phyloP scores from a whole-genome alignment of 2,888 invertebrate species.

The Autographa gamma region DNA sequence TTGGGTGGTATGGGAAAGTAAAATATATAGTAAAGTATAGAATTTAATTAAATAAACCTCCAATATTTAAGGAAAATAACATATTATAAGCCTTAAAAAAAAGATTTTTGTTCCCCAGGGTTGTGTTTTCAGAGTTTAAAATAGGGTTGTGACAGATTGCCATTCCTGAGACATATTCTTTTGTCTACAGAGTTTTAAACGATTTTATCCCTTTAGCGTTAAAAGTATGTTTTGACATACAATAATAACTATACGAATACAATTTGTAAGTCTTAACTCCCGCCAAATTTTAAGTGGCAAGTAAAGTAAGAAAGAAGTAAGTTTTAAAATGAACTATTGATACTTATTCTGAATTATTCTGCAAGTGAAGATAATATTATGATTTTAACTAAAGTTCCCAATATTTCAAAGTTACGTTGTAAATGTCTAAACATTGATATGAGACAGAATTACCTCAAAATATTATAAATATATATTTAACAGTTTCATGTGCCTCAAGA shows the following conservation, averaged over 20 bases:
- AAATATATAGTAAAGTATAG: not conserved
- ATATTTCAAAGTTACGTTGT: too few relatives aligned
- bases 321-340: not conserved
- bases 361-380: not conserved
- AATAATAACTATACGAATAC: slow-evolving; percentile 10
- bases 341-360: not conserved
- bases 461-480: not conserved
- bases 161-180: slow-evolving; percentile 35
- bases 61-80: not conserved
- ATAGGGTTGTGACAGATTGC: slow-evolving; percentile 63
- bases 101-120: slow-evolving; percentile 43
- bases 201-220: slow-evolving; percentile 31
- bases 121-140: slow-evolving; percentile 64
- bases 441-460: not conserved
- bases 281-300: not conserved
- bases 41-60: not conserved
- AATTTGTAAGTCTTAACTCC: not conserved
- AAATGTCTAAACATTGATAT: too few relatives aligned
- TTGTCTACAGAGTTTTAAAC: slow-evolving; percentile 40
- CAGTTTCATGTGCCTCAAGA: not conserved
- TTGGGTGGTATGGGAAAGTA: not conserved
- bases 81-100: slow-evolving; percentile 7
- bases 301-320: not conserved
- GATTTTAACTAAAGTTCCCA: too few relatives aligned
- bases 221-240: slow-evolving; percentile 6